A percentile compares a stretch with the other conserved stretches of the same genome.
phyloP scores from a whole-genome alignment of 2,113 vertebrate species.

The Microcebus jonahi region DNA sequence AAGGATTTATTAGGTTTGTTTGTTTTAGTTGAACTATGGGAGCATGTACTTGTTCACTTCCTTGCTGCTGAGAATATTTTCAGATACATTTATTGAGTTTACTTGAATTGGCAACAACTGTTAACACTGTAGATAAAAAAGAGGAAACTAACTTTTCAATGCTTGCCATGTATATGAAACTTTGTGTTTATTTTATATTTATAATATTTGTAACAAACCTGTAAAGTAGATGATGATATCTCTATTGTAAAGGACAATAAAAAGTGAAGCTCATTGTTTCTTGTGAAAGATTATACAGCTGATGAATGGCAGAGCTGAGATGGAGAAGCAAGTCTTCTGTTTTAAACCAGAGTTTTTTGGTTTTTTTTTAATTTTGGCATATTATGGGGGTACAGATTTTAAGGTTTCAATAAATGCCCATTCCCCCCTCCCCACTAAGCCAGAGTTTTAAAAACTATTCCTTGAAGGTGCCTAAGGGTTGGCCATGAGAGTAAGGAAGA shows the following conservation, averaged over 20 bases:
- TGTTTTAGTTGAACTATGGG: constrained; percentile 9
- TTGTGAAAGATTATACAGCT: background rate
- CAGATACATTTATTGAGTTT: background rate
- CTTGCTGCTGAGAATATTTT: constrained; percentile 10
- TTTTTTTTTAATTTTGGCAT: too few species aligned
- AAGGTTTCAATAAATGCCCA: too few species aligned
- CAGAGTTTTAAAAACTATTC: background rate
- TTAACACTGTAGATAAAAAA: background rate
- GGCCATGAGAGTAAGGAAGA: background rate
- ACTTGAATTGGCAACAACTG: constrained; percentile 5
- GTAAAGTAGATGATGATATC: background rate
- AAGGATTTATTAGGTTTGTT: background rate
- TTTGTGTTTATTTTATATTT: constrained; percentile 19
- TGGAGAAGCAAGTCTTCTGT: background rate
- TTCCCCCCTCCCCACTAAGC: background rate
- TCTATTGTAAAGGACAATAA: constrained; percentile 15
- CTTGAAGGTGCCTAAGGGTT: background rate
- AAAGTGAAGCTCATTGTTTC: background rate
- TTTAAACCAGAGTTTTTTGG: background rate
- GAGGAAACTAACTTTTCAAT: background rate
- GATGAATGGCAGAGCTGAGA: background rate
- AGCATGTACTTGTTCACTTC: constrained; percentile 24
- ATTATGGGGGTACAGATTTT: too few species aligned
- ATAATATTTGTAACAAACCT: constrained; percentile 2
- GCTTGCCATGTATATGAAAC: background rate